These are phyloP conservation scores for Falco punctatus DNA, from an alignment of 2,113 vertebrate genomes.

Conservation along the genomic window DNA sequence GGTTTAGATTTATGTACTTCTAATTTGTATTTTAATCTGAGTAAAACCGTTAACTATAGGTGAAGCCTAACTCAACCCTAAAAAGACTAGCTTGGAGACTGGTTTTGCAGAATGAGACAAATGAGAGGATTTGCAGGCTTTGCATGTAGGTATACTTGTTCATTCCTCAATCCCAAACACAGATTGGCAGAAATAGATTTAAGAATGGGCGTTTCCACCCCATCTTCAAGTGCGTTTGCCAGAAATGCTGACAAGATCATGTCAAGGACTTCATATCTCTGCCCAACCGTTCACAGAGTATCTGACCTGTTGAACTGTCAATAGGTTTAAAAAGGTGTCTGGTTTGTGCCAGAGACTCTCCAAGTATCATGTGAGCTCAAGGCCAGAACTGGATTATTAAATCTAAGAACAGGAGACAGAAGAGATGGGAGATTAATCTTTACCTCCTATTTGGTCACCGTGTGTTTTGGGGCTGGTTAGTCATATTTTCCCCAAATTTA, in stretches of 20 bases:
- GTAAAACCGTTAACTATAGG: neutral
- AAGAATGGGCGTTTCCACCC: neutral
- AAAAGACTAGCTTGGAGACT: neutral
- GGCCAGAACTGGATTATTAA: neutral
- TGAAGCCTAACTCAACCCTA: neutral
- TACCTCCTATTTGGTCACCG: neutral
- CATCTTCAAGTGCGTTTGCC: neutral
- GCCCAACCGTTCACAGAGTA: neutral
- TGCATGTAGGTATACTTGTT: neutral
- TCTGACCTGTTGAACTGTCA: neutral
- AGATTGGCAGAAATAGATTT: neutral
- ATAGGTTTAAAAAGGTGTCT: neutral
- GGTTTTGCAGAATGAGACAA: neutral
- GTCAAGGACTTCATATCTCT: neutral
- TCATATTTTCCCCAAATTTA: neutral
- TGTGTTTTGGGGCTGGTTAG: neutral
- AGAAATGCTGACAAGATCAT: neutral
- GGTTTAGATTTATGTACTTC: neutral
- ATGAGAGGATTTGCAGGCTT: neutral
- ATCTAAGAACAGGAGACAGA: neutral
- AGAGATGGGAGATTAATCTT: neutral
- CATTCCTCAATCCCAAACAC: neutral
- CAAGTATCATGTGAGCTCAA: neutral
- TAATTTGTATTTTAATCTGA: neutral
- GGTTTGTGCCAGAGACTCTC: neutral